Percentiles rank a stretch among this genome's conserved stretches.
Conservation (phyloP, 2,113 vertebrate genomes). For the Verasper variegatus region DNA sequence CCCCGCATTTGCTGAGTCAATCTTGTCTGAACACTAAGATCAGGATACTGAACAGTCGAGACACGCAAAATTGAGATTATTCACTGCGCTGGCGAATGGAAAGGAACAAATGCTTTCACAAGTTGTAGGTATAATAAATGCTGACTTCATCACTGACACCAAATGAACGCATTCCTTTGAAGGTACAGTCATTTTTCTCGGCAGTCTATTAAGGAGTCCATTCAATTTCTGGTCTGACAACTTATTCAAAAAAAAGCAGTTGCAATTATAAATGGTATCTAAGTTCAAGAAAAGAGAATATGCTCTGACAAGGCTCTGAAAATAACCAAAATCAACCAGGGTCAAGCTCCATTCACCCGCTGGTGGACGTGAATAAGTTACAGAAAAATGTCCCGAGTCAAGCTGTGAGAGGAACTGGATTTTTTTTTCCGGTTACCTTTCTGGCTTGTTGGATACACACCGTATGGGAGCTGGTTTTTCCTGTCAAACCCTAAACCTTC, state of each 20-base stretch:
- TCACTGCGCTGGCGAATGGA: conserved; percentile 58
- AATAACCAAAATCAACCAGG: neutral
- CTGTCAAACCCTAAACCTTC: conserved; percentile 68
- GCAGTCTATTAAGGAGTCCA: conserved; percentile 6
- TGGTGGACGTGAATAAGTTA: neutral
- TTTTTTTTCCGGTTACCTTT: conserved; percentile 55
- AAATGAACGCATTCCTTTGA: conserved; percentile 8
- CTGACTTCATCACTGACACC: conserved; percentile 40
- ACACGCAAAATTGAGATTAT: conserved; percentile 49
- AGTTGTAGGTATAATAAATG: conserved; percentile 36
- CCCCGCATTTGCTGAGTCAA: conserved; percentile 63
- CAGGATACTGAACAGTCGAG: conserved; percentile 36
- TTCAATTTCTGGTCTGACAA: conserved; percentile 1
- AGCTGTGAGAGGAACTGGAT: conserved; percentile 12
- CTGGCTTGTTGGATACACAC: conserved; percentile 60
- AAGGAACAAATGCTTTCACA: conserved; percentile 59
- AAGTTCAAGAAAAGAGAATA: neutral
- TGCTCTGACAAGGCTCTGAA: neutral
- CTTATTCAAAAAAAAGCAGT: conserved; percentile 8
- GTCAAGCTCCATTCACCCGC: neutral
- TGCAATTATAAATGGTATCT: neutral
- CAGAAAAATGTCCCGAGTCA: neutral
- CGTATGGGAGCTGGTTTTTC: conserved; percentile 80
- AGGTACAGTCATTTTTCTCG: conserved; percentile 24
- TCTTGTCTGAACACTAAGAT: conserved; percentile 37